Evolutionary conservation across 2,113 vertebrate genomes (phyloP).

Genomic region (Ginglymostoma cirratum): DNA sequence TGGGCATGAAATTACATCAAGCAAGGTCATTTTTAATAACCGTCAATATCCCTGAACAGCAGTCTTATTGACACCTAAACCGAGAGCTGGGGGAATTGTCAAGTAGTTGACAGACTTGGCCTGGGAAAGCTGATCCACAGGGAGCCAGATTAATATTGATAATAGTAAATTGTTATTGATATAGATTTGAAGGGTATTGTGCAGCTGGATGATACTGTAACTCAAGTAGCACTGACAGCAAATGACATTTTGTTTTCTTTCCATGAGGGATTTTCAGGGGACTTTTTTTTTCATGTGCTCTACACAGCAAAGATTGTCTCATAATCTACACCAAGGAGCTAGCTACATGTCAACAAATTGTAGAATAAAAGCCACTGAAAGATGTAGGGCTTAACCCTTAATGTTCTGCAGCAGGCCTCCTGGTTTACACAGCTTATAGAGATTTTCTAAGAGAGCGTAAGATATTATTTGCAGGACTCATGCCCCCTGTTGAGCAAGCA

Average conservation of each 20-base stretch:
- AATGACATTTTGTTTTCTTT: slow-evolving; percentile 50
- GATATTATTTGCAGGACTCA: neutral
- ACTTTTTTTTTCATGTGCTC: neutral
- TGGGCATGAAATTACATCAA: slow-evolving; percentile 88
- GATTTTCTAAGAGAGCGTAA: neutral
- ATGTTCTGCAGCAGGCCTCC: neutral
- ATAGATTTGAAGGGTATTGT: slow-evolving; percentile 78
- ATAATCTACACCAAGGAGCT: slow-evolving; percentile 5
- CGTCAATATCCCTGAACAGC: slow-evolving; percentile 78
- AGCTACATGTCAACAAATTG: neutral
- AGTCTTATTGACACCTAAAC: slow-evolving; percentile 71
- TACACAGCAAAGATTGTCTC: slow-evolving; percentile 6
- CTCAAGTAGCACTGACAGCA: slow-evolving; percentile 55
- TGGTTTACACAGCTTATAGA: neutral
- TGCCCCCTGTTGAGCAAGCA: neutral
- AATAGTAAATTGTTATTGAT: slow-evolving; percentile 98
- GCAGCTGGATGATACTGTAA: slow-evolving; percentile 69
- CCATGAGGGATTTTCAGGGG: slow-evolving; percentile 5
- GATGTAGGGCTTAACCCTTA: neutral
- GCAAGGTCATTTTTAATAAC: slow-evolving; percentile 97
- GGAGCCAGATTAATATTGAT: slow-evolving; percentile 87
- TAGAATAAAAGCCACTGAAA: neutral
- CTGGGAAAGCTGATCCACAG: slow-evolving; percentile 64
- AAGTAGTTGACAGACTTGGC: slow-evolving; percentile 49
- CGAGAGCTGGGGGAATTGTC: slow-evolving; percentile 62